Evolutionary conservation across 2,797 vertebrate species (phyloP).

Genomic region (Mus spretus): DNA sequence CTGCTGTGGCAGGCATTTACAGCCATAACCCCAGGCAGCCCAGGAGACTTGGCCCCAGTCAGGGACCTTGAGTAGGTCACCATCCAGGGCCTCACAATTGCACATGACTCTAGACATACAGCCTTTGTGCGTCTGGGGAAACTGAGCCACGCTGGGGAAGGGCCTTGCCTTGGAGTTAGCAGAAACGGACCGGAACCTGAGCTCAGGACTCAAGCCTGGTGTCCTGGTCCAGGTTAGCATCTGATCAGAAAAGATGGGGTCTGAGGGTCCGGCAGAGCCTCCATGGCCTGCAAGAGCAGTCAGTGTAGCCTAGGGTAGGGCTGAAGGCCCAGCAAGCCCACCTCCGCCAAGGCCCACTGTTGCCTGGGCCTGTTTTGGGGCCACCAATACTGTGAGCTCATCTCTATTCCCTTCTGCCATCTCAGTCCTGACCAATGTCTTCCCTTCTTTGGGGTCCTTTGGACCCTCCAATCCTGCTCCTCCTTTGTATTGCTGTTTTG

Average conservation of each 20-base stretch:
- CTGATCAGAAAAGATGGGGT: not conserved
- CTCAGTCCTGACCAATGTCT: not conserved
- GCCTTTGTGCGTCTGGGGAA: not conserved
- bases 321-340: rapidly evolving
- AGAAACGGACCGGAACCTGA: not conserved
- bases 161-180: rapidly evolving
- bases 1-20: rapidly evolving
- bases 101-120: not conserved
- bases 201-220: not conserved
- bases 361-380: rapidly evolving
- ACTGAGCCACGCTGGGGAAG: not conserved
- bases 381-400: rapidly evolving
- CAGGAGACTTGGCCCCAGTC: rapidly evolving
- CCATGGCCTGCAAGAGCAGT: rapidly evolving
- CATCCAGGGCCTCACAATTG: not conserved
- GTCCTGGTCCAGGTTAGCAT: not conserved
- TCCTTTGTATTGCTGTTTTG: rapidly evolving
- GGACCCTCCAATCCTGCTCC: not conserved
- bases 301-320: rapidly evolving
- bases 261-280: not conserved
- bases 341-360: rapidly evolving
- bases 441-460: not conserved
- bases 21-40: not conserved
- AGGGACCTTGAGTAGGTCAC: not conserved
- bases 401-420: rapidly evolving